Base-by-base conservation (phyloP, 1,140 invertebrate species). In the Zaprionus inermis region DNA sequence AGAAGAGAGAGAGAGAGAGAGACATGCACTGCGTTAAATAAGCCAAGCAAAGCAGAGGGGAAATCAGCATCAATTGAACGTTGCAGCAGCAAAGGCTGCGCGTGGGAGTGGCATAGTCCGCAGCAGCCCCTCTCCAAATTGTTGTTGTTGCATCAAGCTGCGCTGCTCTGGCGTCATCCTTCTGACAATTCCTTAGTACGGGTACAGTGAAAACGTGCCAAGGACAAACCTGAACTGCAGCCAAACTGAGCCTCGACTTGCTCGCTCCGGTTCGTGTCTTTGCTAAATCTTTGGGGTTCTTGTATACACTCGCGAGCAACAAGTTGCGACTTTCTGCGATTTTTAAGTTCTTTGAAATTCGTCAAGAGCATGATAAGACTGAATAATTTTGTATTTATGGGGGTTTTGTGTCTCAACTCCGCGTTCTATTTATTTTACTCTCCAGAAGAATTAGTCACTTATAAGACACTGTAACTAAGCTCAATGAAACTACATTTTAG, bases 41-140 rank as follows among this genome's bases (percentile, higher is more conserved):
- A 66, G 49, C 55, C 30, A 32, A 36, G 16, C 36, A 64, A 5
- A 28, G 14, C 24, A 28, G 24, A 28, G 76, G 76, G 68, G 72
- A 82, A 66, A 63, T 65, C 44, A 56, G 51, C 18, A 24, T 12
- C 30, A 20, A 61, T 28, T 28, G 41, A 24, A 59, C 24, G 34
- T 38, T 58, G 70, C 71, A 56, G 30, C 58, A 34, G 70, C 38
- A 20, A 18, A 20, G 12, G 46, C 63, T 58, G 77, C 66, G 44
- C 30, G 81, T 84, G 71, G 78, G 78, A 85, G 81, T 74, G 81
- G 81, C 81, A 78, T 68, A 16, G 44, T 54, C 34, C 34, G 44
- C 30, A 38, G 55, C 46, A 36, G 34, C n/a, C 30, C 30, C 44
- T 58, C 3, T 4, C 24, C 24, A 28, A 28, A 28, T 28, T 28